Conservation (phyloP, 2,888 invertebrate species). For the Meiosimyza decipiens region DNA sequence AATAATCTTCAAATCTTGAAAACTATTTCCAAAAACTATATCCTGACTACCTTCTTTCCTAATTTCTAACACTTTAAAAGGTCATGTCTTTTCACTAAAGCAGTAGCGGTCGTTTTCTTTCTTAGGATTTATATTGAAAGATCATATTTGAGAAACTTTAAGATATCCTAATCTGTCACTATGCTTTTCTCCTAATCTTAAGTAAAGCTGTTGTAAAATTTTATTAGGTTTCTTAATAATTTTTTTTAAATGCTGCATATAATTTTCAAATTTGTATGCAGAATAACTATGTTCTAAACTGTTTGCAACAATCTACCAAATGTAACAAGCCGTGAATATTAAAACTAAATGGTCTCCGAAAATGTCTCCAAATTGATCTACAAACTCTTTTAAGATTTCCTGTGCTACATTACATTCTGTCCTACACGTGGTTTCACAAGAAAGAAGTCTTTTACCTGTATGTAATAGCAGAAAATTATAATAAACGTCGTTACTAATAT, state of each 20-base stretch:
- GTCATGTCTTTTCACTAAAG: too few species aligned
- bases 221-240: too few species aligned
- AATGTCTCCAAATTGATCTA: conserved; percentile 32
- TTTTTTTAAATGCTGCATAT: too few species aligned
- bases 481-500: conserved; percentile 16
- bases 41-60: conserved; percentile 26
- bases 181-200: too few species aligned
- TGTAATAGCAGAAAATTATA: conserved; percentile 31
- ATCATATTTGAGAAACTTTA: too few species aligned
- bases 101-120: too few species aligned
- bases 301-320: too few species aligned
- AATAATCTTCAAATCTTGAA: conserved; percentile 36
- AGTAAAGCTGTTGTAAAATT: too few species aligned
- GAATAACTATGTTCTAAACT: conserved; percentile 30
- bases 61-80: too few species aligned
- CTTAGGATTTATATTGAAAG: too few species aligned
- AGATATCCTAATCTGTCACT: too few species aligned
- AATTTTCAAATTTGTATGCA: conserved; percentile 37
- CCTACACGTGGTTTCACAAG: conserved; percentile 28
- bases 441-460: too few species aligned
- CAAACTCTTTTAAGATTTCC: conserved; percentile 31
- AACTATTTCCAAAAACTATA: conserved; percentile 28
- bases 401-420: conserved; percentile 29
- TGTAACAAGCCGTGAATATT: conserved; percentile 33
- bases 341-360: conserved; percentile 37